Evolutionary conservation across 2,888 invertebrate genomes (phyloP).

Genomic region (Zygaena filipendulae): DNA sequence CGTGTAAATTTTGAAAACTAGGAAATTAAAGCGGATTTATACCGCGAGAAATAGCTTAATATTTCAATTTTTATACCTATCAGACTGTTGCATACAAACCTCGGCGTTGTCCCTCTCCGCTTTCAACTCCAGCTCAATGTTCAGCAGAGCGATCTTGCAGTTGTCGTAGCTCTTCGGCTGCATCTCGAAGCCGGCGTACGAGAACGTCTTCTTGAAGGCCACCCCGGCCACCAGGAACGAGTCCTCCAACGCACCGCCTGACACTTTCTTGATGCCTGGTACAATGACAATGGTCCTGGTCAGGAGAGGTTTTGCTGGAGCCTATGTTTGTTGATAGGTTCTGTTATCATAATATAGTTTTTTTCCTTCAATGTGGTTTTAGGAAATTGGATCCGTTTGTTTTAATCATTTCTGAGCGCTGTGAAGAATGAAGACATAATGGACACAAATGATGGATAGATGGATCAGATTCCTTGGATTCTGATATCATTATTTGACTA

Average conservation of each 20-base stretch:
- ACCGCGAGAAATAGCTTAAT: no score
- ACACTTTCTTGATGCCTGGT: conserved; percentile 91
- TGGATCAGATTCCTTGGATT: no score
- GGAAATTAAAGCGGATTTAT: no score
- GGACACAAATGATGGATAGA: no score
- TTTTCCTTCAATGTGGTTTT: conserved; percentile 11
- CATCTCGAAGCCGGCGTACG: conserved; percentile 99
- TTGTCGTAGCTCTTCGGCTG: conserved; percentile 93
- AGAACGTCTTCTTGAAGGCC: conserved; percentile 99
- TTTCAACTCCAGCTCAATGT: conserved; percentile 97
- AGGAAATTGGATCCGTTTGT: conserved; percentile 31
- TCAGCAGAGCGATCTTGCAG: conserved; percentile 95
- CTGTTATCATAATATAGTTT: no score
- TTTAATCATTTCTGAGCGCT: conserved; percentile 34
- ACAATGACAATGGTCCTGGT: no score
- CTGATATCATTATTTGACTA: no score
- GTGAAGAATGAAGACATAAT: no score
- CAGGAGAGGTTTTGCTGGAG: no score
- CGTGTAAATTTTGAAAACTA: no score
- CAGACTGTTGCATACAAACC: no score
- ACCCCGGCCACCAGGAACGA: conserved; percentile 93
- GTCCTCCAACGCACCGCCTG: conserved; percentile 85
- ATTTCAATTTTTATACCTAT: no score
- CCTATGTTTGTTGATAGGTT: not conserved
- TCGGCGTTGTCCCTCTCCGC: conserved; percentile 99